phyloP scores from a whole-genome alignment of 2,797 vertebrate species.

The Vireo griseus region DNA sequence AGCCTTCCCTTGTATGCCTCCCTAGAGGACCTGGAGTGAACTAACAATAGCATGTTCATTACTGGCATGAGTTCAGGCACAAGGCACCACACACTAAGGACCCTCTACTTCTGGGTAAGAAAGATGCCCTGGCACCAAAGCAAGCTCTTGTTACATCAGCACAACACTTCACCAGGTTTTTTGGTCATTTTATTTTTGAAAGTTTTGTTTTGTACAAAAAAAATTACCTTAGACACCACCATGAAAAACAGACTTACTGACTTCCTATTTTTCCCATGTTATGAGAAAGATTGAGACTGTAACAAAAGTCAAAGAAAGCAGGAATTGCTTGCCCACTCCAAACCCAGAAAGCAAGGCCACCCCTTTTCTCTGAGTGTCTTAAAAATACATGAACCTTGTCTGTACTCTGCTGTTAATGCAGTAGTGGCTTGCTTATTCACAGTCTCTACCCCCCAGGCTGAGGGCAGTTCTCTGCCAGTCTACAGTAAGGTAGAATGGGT shows the following conservation, averaged over 20 bases:
- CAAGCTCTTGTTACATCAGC: not conserved
- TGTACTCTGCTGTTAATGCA: not conserved
- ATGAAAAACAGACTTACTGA: conserved; percentile 42
- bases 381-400: not conserved
- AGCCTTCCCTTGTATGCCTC: no score
- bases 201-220: conserved; percentile 76
- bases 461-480: not conserved
- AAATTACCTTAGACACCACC: conserved; percentile 64
- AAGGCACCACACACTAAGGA: not conserved
- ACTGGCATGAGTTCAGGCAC: not conserved
- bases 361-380: not conserved
- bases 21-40: not conserved
- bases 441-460: not conserved
- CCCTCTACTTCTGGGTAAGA: not conserved
- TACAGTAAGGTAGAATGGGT: not conserved
- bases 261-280: conserved; percentile 24
- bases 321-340: not conserved
- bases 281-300: not conserved
- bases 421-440: not conserved
- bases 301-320: conserved; percentile 47
- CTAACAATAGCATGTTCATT: not conserved
- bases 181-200: conserved; percentile 68
- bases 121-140: not conserved
- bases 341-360: not conserved
- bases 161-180: not conserved